Evolutionary conservation across 2,113 vertebrate genomes (phyloP).

Genomic region (Lynx canadensis): DNA sequence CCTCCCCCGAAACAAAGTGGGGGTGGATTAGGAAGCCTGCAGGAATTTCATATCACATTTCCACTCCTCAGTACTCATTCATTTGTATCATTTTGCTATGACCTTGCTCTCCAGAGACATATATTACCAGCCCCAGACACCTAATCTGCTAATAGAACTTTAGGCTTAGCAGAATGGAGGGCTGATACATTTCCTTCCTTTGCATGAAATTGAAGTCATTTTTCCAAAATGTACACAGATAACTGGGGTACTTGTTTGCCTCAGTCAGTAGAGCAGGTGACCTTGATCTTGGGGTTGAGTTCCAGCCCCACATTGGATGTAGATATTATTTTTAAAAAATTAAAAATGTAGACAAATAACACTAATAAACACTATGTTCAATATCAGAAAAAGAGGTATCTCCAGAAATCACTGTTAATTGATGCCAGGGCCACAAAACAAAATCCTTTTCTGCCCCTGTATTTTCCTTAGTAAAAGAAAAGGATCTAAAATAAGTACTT

Average conservation of each 20-base stretch:
- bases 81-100: slow-evolving; percentile 32
- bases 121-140: slow-evolving; percentile 55
- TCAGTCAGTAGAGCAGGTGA: not conserved
- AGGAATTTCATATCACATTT: slow-evolving; percentile 71
- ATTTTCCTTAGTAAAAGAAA: slow-evolving; percentile 26
- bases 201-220: slow-evolving; percentile 35
- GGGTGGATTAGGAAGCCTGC: slow-evolving; percentile 65
- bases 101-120: slow-evolving; percentile 75
- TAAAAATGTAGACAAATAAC: not conserved
- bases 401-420: not conserved
- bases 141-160: slow-evolving; percentile 25
- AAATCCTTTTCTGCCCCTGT: not conserved
- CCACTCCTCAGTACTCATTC: slow-evolving; percentile 64
- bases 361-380: not conserved
- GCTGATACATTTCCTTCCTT: not conserved
- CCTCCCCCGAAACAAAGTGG: slow-evolving; percentile 56
- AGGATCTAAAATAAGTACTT: not conserved
- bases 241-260: not conserved
- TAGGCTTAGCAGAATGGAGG: not conserved
- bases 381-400: not conserved
- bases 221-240: not conserved
- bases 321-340: not conserved
- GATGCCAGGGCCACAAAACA: not conserved
- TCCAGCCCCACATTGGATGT: not conserved
- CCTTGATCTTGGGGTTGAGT: not conserved